Evolutionary conservation across 2,797 vertebrate species (phyloP).

Genomic region (Columba guinea): DNA sequence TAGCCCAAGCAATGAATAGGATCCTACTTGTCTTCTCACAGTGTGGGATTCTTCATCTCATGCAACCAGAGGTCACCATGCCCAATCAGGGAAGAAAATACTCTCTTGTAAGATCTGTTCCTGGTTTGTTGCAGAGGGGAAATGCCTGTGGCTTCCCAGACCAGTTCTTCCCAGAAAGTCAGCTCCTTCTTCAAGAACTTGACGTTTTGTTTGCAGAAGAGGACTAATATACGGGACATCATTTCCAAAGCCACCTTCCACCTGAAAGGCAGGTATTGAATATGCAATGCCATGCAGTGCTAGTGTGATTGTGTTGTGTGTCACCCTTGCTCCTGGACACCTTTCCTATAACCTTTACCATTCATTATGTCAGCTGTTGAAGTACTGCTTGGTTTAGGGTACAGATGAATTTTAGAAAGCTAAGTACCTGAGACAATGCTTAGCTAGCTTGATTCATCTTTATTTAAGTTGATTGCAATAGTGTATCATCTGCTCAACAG

Average conservation of each 20-base stretch:
- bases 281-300: background rate
- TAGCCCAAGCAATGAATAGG: background rate
- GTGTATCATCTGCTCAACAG: background rate
- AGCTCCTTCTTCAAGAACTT: background rate
- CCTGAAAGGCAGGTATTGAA: background rate
- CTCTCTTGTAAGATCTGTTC: background rate
- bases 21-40: background rate
- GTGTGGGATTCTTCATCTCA: background rate
- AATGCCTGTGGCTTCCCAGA: background rate
- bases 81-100: background rate
- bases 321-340: background rate
- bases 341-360: background rate
- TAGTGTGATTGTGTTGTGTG: background rate
- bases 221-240: background rate
- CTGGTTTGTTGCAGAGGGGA: background rate
- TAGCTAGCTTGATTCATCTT: background rate
- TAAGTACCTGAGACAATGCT: background rate
- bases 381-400: background rate
- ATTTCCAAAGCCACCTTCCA: background rate
- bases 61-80: background rate
- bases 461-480: background rate
- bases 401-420: background rate
- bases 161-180: background rate
- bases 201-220: background rate
- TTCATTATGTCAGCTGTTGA: background rate